Conservation (phyloP, 2,113 vertebrate species). For the Xiphias gladius region DNA sequence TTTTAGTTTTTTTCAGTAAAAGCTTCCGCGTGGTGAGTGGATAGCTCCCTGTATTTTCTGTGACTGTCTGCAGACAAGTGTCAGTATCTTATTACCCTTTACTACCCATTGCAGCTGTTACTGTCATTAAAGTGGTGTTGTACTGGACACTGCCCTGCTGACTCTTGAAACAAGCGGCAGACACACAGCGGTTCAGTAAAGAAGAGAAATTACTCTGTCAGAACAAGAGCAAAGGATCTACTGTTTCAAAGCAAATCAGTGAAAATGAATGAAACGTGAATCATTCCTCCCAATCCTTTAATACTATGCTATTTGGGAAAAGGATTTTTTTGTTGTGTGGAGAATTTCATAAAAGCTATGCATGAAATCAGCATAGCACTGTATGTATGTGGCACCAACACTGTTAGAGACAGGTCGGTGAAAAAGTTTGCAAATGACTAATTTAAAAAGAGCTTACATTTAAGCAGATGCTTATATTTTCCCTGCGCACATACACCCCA, state of each 20-base stretch:
- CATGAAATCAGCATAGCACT: neutral
- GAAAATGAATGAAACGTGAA: neutral
- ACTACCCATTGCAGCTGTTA: neutral
- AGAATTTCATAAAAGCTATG: neutral
- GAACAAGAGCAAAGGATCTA: neutral
- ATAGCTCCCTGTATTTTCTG: neutral
- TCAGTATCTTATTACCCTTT: neutral
- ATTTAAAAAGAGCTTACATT: too few species aligned
- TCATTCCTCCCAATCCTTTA: neutral
- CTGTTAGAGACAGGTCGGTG: too few species aligned
- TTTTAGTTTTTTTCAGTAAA: neutral
- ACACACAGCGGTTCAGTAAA: neutral
- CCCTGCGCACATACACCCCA: too few species aligned
- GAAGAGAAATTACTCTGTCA: neutral
- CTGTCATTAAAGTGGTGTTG: neutral
- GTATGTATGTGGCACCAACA: neutral
- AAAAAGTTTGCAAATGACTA: too few species aligned
- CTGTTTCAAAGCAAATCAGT: neutral
- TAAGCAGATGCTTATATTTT: too few species aligned
- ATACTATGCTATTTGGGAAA: neutral
- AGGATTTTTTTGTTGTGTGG: neutral
- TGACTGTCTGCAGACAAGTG: neutral
- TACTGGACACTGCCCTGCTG: neutral
- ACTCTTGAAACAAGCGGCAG: conserved; percentile 1
- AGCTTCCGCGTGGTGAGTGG: neutral